Evolutionary conservation across 2,113 vertebrate genomes (phyloP).

Genomic region (Microtus ochrogaster): DNA sequence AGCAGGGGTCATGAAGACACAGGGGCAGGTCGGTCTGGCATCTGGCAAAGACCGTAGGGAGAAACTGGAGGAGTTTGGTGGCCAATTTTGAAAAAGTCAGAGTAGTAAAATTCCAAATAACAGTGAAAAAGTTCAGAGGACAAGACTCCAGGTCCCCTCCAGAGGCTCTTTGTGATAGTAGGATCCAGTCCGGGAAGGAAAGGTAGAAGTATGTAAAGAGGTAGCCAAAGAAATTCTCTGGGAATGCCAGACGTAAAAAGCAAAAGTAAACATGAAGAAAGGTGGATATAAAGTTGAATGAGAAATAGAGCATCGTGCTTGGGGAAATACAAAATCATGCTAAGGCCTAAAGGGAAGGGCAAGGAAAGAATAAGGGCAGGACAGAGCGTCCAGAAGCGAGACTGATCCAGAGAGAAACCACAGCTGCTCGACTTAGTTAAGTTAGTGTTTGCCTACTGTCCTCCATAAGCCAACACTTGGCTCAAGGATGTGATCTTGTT

Average conservation of each 20-base stretch:
- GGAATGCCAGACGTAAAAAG: neutral
- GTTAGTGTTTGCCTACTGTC: neutral
- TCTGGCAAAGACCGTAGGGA: neutral
- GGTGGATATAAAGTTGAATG: neutral
- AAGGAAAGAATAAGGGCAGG: too few relatives aligned
- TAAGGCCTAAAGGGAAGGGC: neutral
- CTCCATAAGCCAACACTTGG: neutral
- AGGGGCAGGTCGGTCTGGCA: neutral
- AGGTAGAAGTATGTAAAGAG: slow-evolving; percentile 50
- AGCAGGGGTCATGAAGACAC: neutral
- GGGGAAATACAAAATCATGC: neutral
- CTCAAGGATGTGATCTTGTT: too few relatives aligned
- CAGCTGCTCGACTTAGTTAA: too few relatives aligned
- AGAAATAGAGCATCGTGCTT: neutral
- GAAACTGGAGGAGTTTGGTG: neutral
- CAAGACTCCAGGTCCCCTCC: neutral
- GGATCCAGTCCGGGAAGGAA: slow-evolving; percentile 31
- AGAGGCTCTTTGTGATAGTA: neutral
- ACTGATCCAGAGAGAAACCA: neutral
- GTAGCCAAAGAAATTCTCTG: slow-evolving; percentile 54
- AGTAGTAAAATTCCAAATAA: neutral
- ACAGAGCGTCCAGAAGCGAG: neutral
- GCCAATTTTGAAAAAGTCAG: neutral
- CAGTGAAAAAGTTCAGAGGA: too few relatives aligned
- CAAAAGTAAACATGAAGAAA: neutral